These are phyloP conservation scores for Xanthorhoe spadicearia DNA, from an alignment of 2,888 invertebrate genomes.

Conservation along the genomic window DNA sequence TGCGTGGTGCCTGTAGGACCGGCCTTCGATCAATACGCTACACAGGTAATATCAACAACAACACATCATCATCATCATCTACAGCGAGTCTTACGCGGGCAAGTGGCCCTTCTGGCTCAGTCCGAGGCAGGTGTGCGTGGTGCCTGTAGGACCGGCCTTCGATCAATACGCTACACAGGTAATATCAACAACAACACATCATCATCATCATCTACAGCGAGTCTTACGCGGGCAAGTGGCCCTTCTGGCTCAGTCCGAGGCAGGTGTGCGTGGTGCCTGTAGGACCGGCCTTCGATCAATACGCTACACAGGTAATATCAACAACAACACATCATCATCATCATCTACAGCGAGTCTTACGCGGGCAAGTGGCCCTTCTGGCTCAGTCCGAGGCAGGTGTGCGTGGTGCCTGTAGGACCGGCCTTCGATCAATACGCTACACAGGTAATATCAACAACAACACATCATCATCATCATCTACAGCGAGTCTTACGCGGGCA, in stretches of 20 bases:
- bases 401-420: conserved; percentile 96
- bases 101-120: conserved; percentile 99
- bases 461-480: neutral
- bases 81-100: conserved; percentile 98
- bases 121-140: conserved; percentile 94
- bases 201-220: conserved; percentile 91
- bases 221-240: conserved; percentile 99
- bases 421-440: conserved; percentile 94
- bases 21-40: conserved; percentile 94
- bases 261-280: conserved; percentile 96
- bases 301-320: conserved; percentile 92
- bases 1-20: conserved; percentile 96
- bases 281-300: conserved; percentile 93
- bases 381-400: conserved; percentile 96
- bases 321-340: no score
- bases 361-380: conserved; percentile 99
- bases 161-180: conserved; percentile 95
- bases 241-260: conserved; percentile 99
- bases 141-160: conserved; percentile 95
- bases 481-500: conserved; percentile 86
- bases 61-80: conserved; percentile 84
- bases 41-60: no score
- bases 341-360: conserved; percentile 96
- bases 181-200: no score
- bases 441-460: no score